A percentile compares a stretch with the other conserved stretches of the same genome.
phyloP scores from a whole-genome alignment of 2,888 invertebrate species.

The Seladonia tumulorum region DNA sequence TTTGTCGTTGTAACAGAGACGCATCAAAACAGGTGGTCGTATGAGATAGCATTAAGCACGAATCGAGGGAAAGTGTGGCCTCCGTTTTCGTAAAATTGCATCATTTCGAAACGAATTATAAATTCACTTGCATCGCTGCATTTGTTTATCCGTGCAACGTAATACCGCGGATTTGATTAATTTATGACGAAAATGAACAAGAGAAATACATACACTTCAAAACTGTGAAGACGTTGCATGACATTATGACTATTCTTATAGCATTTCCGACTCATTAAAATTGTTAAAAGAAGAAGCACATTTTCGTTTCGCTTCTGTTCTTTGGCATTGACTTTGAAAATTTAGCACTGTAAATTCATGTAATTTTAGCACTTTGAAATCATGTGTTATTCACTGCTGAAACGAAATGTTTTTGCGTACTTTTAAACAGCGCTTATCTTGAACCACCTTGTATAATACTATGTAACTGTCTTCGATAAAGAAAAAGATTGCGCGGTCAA shows the following conservation, averaged over 20 bases:
- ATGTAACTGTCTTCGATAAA: constrained; percentile 3
- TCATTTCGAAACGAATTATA: neutral
- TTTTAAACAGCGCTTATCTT: neutral
- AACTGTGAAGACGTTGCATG: neutral
- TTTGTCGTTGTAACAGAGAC: neutral
- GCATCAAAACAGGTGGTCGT: neutral
- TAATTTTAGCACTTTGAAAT: too few relatives aligned
- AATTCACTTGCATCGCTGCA: neutral
- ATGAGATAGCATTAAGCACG: neutral
- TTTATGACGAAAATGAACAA: neutral
- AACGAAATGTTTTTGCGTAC: neutral
- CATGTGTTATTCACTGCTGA: too few relatives aligned
- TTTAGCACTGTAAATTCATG: too few relatives aligned
- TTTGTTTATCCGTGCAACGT: neutral
- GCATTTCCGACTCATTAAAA: neutral
- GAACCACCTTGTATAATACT: constrained; percentile 4
- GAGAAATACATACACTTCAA: neutral
- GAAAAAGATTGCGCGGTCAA: constrained; percentile 7
- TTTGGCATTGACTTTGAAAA: too few relatives aligned
- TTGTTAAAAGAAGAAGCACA: too few relatives aligned
- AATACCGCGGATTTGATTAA: neutral
- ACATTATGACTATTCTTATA: neutral
- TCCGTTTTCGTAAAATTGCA: neutral
- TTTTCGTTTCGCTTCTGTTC: too few relatives aligned
- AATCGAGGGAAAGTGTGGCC: neutral